Evolutionary conservation across 1,140 invertebrate species (phyloP).

Genomic region (Eriocheir sinensis): DNA sequence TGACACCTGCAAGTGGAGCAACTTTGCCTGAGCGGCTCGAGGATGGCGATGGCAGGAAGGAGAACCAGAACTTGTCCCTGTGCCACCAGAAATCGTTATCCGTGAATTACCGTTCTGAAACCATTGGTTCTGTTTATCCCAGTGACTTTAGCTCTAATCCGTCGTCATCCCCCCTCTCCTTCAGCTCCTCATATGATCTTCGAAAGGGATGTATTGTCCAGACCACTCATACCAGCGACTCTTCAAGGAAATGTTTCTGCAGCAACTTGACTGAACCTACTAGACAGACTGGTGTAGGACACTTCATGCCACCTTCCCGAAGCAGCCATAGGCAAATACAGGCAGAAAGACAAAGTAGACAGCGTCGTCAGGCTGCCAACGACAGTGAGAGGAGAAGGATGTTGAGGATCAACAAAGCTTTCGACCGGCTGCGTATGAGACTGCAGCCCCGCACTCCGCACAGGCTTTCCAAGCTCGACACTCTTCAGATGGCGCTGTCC

Average conservation of each 20-base stretch:
- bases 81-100: too few species aligned
- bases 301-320: not conserved
- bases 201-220: not conserved
- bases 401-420: conserved; percentile 82
- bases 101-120: too few species aligned
- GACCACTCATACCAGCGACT: not conserved
- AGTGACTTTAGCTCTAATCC: not conserved
- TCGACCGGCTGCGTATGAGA: conserved; percentile 82
- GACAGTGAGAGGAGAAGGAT: conserved; percentile 82
- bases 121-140: not conserved
- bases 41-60: too few species aligned
- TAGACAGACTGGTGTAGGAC: not conserved
- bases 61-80: too few species aligned
- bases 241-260: not conserved
- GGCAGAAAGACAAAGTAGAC: not conserved
- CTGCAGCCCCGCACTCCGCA: conserved; percentile 81
- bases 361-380: conserved; percentile 81
- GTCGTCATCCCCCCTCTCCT: not conserved
- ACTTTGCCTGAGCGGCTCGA: not conserved
- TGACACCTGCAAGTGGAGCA: too few species aligned
- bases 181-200: not conserved
- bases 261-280: not conserved
- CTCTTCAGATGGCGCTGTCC: conserved; percentile 83
- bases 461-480: conserved; percentile 83
- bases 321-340: not conserved